Evolutionary conservation across 2,113 vertebrate species (phyloP).

Genomic region (Egretta garzetta): DNA sequence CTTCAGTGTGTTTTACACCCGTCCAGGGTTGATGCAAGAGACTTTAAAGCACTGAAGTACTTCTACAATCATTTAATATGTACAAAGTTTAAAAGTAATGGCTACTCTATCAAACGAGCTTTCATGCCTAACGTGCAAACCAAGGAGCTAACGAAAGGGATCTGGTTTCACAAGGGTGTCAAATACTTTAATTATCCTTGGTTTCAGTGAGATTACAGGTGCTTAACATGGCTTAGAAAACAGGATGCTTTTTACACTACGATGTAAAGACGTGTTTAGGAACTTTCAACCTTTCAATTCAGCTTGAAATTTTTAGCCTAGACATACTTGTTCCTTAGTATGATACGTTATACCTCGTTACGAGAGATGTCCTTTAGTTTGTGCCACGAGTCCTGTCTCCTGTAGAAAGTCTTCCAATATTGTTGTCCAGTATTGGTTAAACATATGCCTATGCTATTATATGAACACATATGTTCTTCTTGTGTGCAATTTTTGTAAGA

Average conservation of each 20-base stretch:
- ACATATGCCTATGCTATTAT: neutral
- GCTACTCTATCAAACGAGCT: neutral
- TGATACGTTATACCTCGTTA: rapidly evolving
- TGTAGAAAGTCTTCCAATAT: neutral
- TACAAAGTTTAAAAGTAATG: neutral
- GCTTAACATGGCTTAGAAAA: neutral
- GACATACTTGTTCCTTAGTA: neutral
- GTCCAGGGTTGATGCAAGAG: neutral
- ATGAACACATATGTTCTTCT: neutral
- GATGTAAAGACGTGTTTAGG: neutral
- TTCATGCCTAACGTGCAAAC: neutral
- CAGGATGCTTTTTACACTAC: neutral
- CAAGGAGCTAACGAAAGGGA: neutral
- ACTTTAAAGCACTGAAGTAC: neutral
- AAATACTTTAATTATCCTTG: neutral
- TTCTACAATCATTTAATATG: neutral
- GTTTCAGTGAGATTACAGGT: neutral
- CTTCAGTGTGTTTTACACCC: neutral
- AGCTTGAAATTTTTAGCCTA: neutral
- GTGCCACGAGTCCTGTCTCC: neutral
- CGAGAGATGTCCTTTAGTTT: neutral
- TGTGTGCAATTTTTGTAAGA: neutral
- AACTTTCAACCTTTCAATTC: neutral
- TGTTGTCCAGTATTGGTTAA: neutral
- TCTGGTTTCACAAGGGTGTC: neutral